Evolutionary conservation across 2,888 invertebrate species (phyloP).

Genomic region (Tubulanus polymorphus): DNA sequence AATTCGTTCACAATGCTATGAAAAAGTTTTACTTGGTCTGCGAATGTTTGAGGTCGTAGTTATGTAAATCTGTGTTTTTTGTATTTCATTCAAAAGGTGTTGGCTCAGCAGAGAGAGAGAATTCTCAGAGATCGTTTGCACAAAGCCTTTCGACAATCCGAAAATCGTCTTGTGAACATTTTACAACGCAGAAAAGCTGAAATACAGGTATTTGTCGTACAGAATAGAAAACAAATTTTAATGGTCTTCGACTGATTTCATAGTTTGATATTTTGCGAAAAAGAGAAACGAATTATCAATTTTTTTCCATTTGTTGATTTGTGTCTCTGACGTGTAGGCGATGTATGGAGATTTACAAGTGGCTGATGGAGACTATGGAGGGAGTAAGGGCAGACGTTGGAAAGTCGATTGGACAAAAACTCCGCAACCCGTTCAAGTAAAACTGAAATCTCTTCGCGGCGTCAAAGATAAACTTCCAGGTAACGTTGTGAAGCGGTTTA

Average conservation of each 20-base stretch:
- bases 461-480: conserved; percentile 50
- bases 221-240: too few relatives aligned
- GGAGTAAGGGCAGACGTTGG: conserved; percentile 45
- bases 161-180: conserved; percentile 41
- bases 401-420: conserved; percentile 50
- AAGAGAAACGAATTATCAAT: too few relatives aligned
- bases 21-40: not conserved
- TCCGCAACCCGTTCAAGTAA: conserved; percentile 49
- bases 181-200: conserved; percentile 43
- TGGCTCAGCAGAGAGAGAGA: conserved; percentile 39
- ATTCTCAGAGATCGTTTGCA: conserved; percentile 43
- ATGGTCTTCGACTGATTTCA: too few relatives aligned
- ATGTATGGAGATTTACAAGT: conserved; percentile 47
- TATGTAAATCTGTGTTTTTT: not conserved
- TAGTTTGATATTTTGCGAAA: too few relatives aligned
- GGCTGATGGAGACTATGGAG: conserved; percentile 46
- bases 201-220: conserved; percentile 46
- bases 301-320: not conserved
- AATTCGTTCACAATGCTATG: too few relatives aligned
- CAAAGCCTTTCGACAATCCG: conserved; percentile 39
- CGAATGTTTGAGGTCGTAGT: not conserved
- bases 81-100: conserved; percentile 26
- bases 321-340: conserved; percentile 26
- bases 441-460: conserved; percentile 44
- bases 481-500: too few relatives aligned